Conservation (phyloP, 2,888 invertebrate genomes). For the Drosophila quinaria region DNA sequence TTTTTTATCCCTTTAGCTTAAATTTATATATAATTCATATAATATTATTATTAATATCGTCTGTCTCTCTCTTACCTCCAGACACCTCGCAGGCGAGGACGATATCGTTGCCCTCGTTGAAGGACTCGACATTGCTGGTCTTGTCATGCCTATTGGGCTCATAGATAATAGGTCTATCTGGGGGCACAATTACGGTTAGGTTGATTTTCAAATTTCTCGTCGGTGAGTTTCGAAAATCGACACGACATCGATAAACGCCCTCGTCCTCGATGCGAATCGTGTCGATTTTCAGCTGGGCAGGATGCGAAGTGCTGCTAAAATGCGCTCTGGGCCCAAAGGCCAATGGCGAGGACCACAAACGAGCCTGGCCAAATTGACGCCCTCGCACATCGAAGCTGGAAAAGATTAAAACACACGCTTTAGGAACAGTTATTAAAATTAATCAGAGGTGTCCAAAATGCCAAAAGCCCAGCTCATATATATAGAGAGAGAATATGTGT, state of each 20-base stretch:
- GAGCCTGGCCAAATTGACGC: constrained; percentile 90
- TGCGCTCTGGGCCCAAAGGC: constrained; percentile 93
- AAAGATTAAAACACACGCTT: constrained; percentile 1
- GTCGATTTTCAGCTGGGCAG: constrained; percentile 91
- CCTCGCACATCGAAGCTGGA: constrained; percentile 92
- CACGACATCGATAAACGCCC: constrained; percentile 90
- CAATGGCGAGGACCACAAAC: constrained; percentile 92
- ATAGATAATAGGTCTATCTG: constrained; percentile 92
- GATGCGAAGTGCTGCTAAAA: constrained; percentile 92
- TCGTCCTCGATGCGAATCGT: constrained; percentile 88
- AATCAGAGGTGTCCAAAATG: no score
- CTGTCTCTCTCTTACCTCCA: constrained; percentile 88
- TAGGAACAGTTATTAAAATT: neutral
- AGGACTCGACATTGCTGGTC: constrained; percentile 91
- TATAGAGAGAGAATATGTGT: no score
- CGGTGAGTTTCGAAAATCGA: constrained; percentile 91
- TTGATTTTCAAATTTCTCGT: constrained; percentile 91
- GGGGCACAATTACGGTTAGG: constrained; percentile 92
- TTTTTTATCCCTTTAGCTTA: no score
- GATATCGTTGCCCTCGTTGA: constrained; percentile 94
- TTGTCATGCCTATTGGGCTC: constrained; percentile 92
- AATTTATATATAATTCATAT: no score
- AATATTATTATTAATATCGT: no score
- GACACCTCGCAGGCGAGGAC: constrained; percentile 93
- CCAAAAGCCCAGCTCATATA: no score